These are phyloP conservation scores for Galeopterus variegatus DNA, from an alignment of 2,113 vertebrate species.

Conservation along the genomic window DNA sequence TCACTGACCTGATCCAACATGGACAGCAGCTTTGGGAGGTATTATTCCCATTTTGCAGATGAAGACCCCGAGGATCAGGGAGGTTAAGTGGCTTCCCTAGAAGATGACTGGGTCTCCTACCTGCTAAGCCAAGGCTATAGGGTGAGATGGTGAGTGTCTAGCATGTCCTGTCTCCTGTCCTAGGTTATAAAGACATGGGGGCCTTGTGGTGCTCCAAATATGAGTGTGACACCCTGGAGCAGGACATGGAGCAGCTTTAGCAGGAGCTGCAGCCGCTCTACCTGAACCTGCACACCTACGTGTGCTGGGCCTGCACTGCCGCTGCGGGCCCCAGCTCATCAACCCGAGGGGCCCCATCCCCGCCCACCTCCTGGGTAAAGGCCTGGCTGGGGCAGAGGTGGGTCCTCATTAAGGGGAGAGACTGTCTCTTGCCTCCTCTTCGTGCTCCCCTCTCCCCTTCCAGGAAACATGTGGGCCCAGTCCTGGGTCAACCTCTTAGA, in stretches of 20 bases:
- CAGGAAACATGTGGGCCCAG: slow-evolving; percentile 99
- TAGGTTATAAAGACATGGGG: slow-evolving; percentile 94
- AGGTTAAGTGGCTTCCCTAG: not conserved
- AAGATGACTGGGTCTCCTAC: not conserved
- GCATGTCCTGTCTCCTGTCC: not conserved
- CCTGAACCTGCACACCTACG: slow-evolving; percentile 94
- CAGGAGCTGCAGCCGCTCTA: slow-evolving; percentile 94
- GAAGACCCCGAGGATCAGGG: not conserved
- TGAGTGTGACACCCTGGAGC: slow-evolving; percentile 93
- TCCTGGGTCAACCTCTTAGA: slow-evolving; percentile 96
- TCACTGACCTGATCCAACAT: not conserved
- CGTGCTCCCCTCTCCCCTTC: not conserved
- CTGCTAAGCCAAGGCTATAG: not conserved
- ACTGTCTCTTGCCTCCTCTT: not conserved
- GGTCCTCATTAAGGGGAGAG: rapidly evolving
- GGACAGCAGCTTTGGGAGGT: not conserved
- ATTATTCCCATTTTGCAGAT: not conserved
- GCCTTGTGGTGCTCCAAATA: slow-evolving; percentile 95
- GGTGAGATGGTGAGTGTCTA: not conserved
- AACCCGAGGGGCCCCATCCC: slow-evolving; percentile 95
- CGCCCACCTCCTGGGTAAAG: slow-evolving; percentile 95
- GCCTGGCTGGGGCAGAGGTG: not conserved
- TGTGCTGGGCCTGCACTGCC: slow-evolving; percentile 92
- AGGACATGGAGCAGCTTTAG: slow-evolving; percentile 94
- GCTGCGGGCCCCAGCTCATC: slow-evolving; percentile 91